Evolutionary conservation across 2,888 invertebrate species (phyloP), one percentile per base, ranked within the genome.

Genomic region (Bugula neritina): DNA sequence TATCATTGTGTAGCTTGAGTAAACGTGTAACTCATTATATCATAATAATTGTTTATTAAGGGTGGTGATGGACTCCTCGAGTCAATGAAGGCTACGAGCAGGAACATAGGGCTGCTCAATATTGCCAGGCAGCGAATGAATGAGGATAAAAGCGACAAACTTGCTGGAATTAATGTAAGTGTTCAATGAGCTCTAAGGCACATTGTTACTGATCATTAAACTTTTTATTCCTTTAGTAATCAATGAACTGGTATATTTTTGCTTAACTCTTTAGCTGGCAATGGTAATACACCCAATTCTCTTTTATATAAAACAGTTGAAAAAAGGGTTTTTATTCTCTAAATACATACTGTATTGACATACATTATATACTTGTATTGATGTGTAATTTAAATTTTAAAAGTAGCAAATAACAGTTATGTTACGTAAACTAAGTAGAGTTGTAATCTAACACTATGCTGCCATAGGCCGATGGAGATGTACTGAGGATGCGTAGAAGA

Each of bases 61-160:
- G 79, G 79, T 71, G 81, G 81, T 31, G 80, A 82, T 72, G 80
- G 79, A 23, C 76, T 83, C 31, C 75, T 82, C 21, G 78, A 82
- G 57, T 82, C 84, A 1, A 78, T 84, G 57, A 78, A 80, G 43
- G 79, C 79, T 54, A 83, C 82, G 23, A 82, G 82, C 73, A 75
- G 80, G 35, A 83, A 83, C 75, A 81, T 84, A 63, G 82, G 81
- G 34, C 77, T 81, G 35, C 77, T 84, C 71, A 77, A 78, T 25
- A 73, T 83, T 5, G 78, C 82, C 0, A 77, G 80, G 72, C 76
- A 77, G 2, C 77, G 78, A 63, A 78, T 84, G 27, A 72, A 77
- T 13, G 80, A 80, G 34, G 82, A 83, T 73, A 78, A 81, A 55
- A 77, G 78, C 54, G 81, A 81, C 76, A 84, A 84, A 75, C 76